These are phyloP conservation scores for Hippopotamyrus pictus DNA, from an alignment of 2,797 vertebrate genomes.

Conservation along the genomic window DNA sequence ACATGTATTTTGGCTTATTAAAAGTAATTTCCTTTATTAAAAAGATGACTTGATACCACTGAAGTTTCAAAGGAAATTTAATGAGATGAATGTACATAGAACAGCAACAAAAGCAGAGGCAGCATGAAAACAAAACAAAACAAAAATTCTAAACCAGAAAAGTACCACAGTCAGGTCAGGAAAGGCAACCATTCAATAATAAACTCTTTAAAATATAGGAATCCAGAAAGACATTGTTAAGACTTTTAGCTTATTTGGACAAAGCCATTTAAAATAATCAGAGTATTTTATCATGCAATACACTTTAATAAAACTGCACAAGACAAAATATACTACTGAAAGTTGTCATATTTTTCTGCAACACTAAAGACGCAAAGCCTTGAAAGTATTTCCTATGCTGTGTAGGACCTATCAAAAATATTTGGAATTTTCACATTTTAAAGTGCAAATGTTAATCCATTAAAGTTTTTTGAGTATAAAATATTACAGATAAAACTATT, in stretches of 20 bases:
- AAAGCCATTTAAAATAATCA: slow-evolving; percentile 68
- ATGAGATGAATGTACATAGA: slow-evolving; percentile 68
- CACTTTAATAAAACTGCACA: slow-evolving; percentile 74
- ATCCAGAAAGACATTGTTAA: slow-evolving; percentile 63
- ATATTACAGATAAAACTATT: slow-evolving; percentile 68
- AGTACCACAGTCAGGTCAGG: slow-evolving; percentile 72
- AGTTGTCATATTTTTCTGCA: slow-evolving; percentile 70
- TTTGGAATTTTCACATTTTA: slow-evolving; percentile 74
- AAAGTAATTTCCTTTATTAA: slow-evolving; percentile 31
- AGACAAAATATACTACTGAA: slow-evolving; percentile 79
- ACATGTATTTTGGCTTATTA: neutral
- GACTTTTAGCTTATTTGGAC: slow-evolving; percentile 67
- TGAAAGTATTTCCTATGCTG: slow-evolving; percentile 65
- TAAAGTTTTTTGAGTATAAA: slow-evolving; percentile 76
- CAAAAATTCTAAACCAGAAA: slow-evolving; percentile 67
- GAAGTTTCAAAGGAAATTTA: slow-evolving; percentile 60
- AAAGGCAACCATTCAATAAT: slow-evolving; percentile 64
- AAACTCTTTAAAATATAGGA: slow-evolving; percentile 57
- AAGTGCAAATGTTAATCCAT: slow-evolving; percentile 78
- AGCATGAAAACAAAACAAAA: slow-evolving; percentile 50
- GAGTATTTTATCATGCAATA: slow-evolving; percentile 76
- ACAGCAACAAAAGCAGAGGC: slow-evolving; percentile 57
- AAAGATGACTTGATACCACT: slow-evolving; percentile 64
- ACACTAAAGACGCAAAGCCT: slow-evolving; percentile 69
- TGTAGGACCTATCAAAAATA: slow-evolving; percentile 81